These are phyloP conservation scores for Tachycineta bicolor DNA, from an alignment of 2,113 vertebrate genomes.

Conservation along the genomic window DNA sequence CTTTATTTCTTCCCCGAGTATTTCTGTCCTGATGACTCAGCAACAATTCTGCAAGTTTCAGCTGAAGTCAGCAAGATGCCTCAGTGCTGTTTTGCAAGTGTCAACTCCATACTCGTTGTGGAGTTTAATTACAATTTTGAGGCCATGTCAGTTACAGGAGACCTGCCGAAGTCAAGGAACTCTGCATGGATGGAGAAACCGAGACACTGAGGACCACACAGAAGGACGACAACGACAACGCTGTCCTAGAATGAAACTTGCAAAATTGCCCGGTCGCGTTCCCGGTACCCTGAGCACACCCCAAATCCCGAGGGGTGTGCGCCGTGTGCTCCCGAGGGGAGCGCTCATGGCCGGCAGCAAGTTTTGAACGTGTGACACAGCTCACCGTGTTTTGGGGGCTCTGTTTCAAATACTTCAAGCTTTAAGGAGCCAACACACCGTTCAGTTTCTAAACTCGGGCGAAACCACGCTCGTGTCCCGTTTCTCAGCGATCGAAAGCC, in stretches of 20 bases:
- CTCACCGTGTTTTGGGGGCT: fast-evolving
- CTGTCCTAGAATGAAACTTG: fast-evolving
- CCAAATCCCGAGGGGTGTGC: too few relatives aligned
- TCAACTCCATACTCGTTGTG: not conserved
- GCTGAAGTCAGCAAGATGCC: not conserved
- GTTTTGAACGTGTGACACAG: fast-evolving
- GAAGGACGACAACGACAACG: fast-evolving
- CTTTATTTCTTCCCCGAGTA: not conserved
- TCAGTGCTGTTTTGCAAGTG: not conserved
- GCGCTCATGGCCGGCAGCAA: not conserved
- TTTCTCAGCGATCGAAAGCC: not conserved
- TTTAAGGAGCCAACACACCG: not conserved
- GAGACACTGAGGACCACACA: fast-evolving
- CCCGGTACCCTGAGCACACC: fast-evolving
- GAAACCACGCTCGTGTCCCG: fast-evolving
- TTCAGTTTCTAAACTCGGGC: fast-evolving
- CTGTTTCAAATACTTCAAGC: fast-evolving
- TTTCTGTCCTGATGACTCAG: constrained; percentile 12
- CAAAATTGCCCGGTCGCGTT: fast-evolving
- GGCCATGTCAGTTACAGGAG: not conserved
- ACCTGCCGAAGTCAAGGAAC: not conserved
- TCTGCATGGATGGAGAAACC: not conserved
- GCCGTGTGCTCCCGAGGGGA: fast-evolving
- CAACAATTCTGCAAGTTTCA: not conserved
- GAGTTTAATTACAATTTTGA: not conserved